A percentile compares a stretch with the other conserved stretches of the same genome.
Conservation (phyloP, 35 echinoderm and acorn worm genomes). For the Lytechinus pictus region DNA sequence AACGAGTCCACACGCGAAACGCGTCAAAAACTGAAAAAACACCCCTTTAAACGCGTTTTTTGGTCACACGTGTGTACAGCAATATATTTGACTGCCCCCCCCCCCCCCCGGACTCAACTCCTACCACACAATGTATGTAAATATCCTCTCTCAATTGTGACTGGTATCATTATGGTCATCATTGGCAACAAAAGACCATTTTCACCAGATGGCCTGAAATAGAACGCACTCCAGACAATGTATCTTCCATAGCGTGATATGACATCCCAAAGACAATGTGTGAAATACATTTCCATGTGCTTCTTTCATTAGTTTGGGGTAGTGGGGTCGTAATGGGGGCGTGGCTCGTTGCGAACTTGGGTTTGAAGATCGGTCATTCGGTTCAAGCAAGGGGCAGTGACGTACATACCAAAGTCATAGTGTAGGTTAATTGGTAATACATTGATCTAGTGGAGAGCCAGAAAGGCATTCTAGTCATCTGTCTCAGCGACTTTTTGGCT, state of each 20-base stretch:
- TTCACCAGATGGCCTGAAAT: neutral
- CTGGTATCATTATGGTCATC: neutral
- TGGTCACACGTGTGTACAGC: too few species aligned
- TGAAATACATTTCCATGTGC: slow-evolving; percentile 18
- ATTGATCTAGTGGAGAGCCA: too few species aligned
- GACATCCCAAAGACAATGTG: neutral
- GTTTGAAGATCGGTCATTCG: neutral
- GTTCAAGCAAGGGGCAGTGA: slow-evolving; percentile 8
- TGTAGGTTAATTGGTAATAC: neutral
- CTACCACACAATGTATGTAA: too few species aligned
- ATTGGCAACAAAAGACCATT: neutral
- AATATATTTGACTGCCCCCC: too few species aligned
- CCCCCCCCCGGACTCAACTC: too few species aligned
- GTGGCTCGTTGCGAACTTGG: neutral
- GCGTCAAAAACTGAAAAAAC: too few species aligned
- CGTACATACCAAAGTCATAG: neutral
- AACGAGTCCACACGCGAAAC: too few species aligned
- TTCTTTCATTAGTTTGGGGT: neutral
- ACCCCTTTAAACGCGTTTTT: too few species aligned
- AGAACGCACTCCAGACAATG: neutral
- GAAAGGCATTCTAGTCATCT: too few species aligned
- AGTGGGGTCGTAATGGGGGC: neutral
- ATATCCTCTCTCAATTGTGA: neutral
- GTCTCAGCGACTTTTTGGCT: too few species aligned
- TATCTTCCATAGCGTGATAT: neutral